Evolutionary conservation across 2,113 vertebrate genomes (phyloP), one percentile per base, ranked within the genome.

Genomic region (Trochalopteron elliotii): DNA sequence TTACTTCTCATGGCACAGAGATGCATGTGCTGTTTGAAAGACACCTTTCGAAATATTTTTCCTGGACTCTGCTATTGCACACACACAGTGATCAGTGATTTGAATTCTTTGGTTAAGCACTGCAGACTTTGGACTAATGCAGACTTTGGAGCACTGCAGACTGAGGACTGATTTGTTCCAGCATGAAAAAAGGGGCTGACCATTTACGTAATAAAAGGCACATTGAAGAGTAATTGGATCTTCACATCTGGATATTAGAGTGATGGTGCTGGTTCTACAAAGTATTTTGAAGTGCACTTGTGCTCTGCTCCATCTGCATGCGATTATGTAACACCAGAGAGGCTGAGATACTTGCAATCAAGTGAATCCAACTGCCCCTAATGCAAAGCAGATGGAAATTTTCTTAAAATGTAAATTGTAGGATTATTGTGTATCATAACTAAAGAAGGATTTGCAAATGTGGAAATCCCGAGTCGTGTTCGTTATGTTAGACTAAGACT

Each of bases 321-420:
- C 70, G 97, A 87, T 97, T 98, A 97, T 70, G 30, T 97, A 94
- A 95, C 87, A 81, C 50, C n/a, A 3, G 33, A 87, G 93, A 74
- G 78, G 89, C 86, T 89, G 82, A 92, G 82, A 94, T 87, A 60
- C 90, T 97, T 83, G 81, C 94, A 97, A 57, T 97, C 97, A 94
- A 97, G 89, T 93, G 92, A 95, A 94, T 97, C 96, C 97, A 94
- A 93, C 90, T 92, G 91, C 74, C 70, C 55, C 87, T 97, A 94
- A 98, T 88, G 93, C 74, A 96, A 92, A 97, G 74, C 98, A 98
- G 97, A 98, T 97, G 97, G 93, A 59, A 77, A 21, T 17, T 95
- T 95, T 94, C 90, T 95, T 70, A 83, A 90, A 93, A 88, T 95
- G 92, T 89, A 97, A 59, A 93, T 96, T 83, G 42, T 49, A 71